phyloP scores from a whole-genome alignment of 2,888 invertebrate genomes.

The Pterobdella sp. region DNA sequence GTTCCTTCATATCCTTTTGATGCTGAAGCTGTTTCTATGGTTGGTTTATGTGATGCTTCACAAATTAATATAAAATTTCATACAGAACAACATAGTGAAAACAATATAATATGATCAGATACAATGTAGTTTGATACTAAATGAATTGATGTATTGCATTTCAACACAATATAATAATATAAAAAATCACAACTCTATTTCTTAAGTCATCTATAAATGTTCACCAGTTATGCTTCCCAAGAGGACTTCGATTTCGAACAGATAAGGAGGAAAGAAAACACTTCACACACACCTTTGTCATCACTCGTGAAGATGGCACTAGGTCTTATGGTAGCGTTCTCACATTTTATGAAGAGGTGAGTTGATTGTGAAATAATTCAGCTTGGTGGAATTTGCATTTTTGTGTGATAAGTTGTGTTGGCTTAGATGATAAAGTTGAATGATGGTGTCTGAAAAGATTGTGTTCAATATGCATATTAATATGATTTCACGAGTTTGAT shows the following conservation, averaged over 20 bases:
- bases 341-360: conserved; percentile 93
- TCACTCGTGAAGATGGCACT: conserved; percentile 91
- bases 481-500: too few species aligned
- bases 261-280: conserved; percentile 79
- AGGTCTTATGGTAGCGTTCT: conserved; percentile 87
- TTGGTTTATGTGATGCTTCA: conserved; percentile 52
- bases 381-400: too few species aligned
- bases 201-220: not conserved
- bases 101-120: not conserved
- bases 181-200: not conserved
- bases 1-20: conserved; percentile 76
- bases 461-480: too few species aligned
- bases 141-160: too few species aligned
- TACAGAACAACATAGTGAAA: not conserved
- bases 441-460: too few species aligned
- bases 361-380: too few species aligned
- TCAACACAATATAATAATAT: not conserved
- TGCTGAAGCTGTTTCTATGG: conserved; percentile 91
- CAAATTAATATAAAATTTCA: not conserved
- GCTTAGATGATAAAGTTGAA: too few species aligned
- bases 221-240: conserved; percentile 79
- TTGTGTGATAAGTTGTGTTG: too few species aligned
- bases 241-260: conserved; percentile 85
- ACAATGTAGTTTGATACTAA: too few species aligned
- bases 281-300: conserved; percentile 88